Conservation (phyloP, 2,113 vertebrate genomes). For the Oceanodroma tethys region DNA sequence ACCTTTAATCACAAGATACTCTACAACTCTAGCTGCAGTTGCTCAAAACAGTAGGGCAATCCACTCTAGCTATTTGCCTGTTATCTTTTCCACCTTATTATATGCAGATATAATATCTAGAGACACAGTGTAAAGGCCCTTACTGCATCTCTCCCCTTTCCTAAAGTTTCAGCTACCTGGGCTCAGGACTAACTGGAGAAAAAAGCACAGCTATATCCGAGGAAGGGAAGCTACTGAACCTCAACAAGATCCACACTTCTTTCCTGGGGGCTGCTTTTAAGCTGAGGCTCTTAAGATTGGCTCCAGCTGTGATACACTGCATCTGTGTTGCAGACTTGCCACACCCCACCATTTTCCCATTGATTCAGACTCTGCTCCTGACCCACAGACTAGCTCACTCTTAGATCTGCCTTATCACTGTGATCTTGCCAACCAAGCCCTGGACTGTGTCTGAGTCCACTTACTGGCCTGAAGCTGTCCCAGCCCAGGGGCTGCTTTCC, state of each 20-base stretch:
- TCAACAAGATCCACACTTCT: accelerated
- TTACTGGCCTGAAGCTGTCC: background rate
- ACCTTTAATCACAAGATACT: background rate
- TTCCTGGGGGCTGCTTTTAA: background rate
- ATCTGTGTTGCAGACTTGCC: background rate
- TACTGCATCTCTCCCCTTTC: background rate
- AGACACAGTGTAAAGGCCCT: background rate
- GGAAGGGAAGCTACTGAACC: accelerated
- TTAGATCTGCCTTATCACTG: background rate
- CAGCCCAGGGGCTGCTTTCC: background rate
- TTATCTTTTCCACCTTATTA: background rate
- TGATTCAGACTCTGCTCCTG: background rate
- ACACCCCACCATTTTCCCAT: too few species aligned
- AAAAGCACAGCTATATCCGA: accelerated
- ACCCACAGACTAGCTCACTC: background rate
- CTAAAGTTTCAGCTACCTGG: accelerated
- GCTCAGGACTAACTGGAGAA: background rate
- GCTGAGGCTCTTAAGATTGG: background rate
- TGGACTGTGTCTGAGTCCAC: background rate
- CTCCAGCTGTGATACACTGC: background rate
- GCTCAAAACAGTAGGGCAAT: background rate
- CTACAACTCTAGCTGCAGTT: background rate
- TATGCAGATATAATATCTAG: background rate
- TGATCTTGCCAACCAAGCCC: accelerated
- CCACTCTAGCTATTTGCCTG: background rate